These are phyloP conservation scores for Pteropus rufus DNA, from an alignment of 2,797 vertebrate species.

Conservation along the genomic window DNA sequence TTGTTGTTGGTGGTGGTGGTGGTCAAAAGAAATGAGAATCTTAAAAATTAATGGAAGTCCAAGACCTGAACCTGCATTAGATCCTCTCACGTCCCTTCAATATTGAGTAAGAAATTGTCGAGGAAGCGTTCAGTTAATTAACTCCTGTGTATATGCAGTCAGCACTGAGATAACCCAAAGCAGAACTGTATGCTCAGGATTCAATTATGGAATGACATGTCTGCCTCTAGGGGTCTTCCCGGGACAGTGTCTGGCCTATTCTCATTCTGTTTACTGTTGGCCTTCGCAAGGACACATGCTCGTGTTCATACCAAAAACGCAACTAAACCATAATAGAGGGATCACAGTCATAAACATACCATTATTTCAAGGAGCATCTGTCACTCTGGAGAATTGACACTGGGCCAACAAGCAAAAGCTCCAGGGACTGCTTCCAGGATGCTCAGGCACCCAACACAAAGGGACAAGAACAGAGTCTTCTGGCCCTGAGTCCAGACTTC, in stretches of 20 bases:
- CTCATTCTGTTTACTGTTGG: not conserved
- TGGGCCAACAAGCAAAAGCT: not conserved
- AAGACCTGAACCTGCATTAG: not conserved
- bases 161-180: not conserved
- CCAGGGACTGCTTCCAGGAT: not conserved
- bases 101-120: not conserved
- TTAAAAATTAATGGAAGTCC: not conserved
- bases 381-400: not conserved
- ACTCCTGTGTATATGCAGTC: not conserved
- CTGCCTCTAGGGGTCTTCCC: not conserved
- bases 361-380: not conserved
- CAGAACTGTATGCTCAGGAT: not conserved
- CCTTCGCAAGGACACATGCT: not conserved
- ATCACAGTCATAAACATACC: not conserved
- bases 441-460: accelerated
- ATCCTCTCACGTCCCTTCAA: not conserved
- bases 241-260: not conserved
- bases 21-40: not conserved
- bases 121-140: not conserved
- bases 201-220: not conserved
- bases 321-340: not conserved
- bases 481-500: not conserved
- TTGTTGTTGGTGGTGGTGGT: not conserved
- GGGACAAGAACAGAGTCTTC: not conserved
- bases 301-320: not conserved